Conservation (phyloP, 2,113 vertebrate genomes). For the Planiliza haematocheilus region DNA sequence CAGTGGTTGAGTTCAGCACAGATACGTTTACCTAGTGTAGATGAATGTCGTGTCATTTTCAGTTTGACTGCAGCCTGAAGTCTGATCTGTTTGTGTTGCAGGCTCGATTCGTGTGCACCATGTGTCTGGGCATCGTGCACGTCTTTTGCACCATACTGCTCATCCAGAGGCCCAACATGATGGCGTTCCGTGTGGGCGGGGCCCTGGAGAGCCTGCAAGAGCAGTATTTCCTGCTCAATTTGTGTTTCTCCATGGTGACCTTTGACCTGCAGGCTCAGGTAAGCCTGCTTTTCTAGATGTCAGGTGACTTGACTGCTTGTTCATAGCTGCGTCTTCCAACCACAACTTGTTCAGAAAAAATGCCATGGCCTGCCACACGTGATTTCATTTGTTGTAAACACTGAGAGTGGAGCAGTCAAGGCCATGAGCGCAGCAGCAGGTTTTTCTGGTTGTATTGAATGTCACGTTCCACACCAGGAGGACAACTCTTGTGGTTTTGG, state of each 20-base stretch:
- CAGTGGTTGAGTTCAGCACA: too few species aligned
- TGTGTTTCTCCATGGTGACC: constrained; percentile 90
- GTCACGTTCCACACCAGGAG: too few species aligned
- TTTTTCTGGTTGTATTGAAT: background rate
- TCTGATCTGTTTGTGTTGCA: constrained; percentile 49
- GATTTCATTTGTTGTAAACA: too few species aligned
- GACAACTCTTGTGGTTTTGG: too few species aligned
- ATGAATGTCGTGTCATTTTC: too few species aligned
- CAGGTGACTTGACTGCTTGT: background rate
- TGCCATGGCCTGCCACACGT: too few species aligned
- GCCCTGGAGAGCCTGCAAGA: constrained; percentile 86
- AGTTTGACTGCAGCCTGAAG: background rate
- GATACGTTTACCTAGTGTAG: too few species aligned
- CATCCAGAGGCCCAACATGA: constrained; percentile 84
- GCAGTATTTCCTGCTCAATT: constrained; percentile 87
- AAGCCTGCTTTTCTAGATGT: background rate
- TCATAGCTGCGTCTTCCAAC: too few species aligned
- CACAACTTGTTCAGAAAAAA: too few species aligned
- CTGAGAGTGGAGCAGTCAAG: too few species aligned
- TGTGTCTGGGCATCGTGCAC: constrained; percentile 82
- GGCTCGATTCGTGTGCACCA: constrained; percentile 85
- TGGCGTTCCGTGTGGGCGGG: constrained; percentile 90
- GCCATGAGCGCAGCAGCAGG: too few species aligned
- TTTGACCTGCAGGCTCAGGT: constrained; percentile 92
- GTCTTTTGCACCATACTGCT: constrained; percentile 83